These are phyloP conservation scores for Drosophila sp. DNA, from an alignment of 1,140 invertebrate genomes.

Conservation along the genomic window DNA sequence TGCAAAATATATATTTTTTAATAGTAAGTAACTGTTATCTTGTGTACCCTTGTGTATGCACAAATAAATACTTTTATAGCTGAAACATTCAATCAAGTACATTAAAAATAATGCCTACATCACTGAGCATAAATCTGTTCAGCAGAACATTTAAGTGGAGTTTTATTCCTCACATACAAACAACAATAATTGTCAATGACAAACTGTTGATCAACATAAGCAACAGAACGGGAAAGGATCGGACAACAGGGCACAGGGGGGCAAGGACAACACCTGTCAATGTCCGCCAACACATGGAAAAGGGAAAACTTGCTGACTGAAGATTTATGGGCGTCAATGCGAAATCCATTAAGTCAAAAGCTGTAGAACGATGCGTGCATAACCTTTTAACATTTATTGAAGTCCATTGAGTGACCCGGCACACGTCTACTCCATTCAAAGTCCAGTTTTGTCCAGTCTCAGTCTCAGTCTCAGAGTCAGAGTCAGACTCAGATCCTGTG, in stretches of 20 bases:
- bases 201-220: slow-evolving; percentile 77
- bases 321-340: slow-evolving; percentile 79
- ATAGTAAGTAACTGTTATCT: no score
- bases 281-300: slow-evolving; percentile 7
- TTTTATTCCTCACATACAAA: slow-evolving; percentile 49
- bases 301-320: slow-evolving; percentile 38
- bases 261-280: slow-evolving; percentile 62
- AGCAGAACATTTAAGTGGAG: slow-evolving; percentile 13
- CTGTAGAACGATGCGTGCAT: slow-evolving; percentile 58
- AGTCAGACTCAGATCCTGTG: slow-evolving; percentile 40
- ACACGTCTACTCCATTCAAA: not conserved
- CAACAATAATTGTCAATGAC: slow-evolving; percentile 69
- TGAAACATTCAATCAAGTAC: not conserved
- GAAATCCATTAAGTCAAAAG: slow-evolving; percentile 78
- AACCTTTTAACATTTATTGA: slow-evolving; percentile 83
- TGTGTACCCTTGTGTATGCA: no score
- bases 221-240: slow-evolving; percentile 7
- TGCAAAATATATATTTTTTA: no score
- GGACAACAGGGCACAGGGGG: no score
- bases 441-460: not conserved
- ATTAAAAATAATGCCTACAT: not conserved
- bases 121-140: not conserved
- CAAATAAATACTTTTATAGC: not conserved
- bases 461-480: not conserved
- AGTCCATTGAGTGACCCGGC: slow-evolving; percentile 66